Evolutionary conservation across 2,888 invertebrate genomes (phyloP).

Genomic region (Hirtodrosophila confusa): DNA sequence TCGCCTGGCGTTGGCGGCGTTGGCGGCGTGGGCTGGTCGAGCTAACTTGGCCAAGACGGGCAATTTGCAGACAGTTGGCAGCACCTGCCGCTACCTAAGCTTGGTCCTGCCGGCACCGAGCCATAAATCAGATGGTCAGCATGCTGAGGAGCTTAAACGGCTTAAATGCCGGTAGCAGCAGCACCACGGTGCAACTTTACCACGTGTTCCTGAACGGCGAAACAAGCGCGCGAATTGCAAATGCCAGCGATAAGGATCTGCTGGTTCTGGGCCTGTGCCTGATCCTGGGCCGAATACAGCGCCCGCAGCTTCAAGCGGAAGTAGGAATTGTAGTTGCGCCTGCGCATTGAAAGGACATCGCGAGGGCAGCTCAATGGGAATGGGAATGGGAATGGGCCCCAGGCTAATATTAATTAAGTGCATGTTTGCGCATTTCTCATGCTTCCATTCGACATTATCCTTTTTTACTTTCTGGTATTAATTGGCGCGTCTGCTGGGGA

Average conservation of each 20-base stretch:
- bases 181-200: conserved; percentile 17
- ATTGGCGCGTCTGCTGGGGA: conserved; percentile 53
- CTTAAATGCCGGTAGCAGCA: conserved; percentile 72
- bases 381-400: conserved; percentile 44
- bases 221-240: conserved; percentile 67
- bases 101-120: conserved; percentile 14
- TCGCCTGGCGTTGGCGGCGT: conserved; percentile 19
- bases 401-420: conserved; percentile 74
- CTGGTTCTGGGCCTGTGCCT: conserved; percentile 1
- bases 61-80: conserved; percentile 5
- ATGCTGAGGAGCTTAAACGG: conserved; percentile 46
- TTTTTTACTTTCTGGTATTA: conserved; percentile 45
- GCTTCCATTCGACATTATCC: conserved; percentile 41
- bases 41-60: background rate
- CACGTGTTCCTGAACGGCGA: conserved; percentile 34
- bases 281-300: conserved; percentile 29
- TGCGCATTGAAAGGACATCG: conserved; percentile 36
- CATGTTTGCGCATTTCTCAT: conserved; percentile 67
- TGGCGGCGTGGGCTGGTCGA: conserved; percentile 43
- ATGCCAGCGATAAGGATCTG: conserved; percentile 58
- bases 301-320: conserved; percentile 61
- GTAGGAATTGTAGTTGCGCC: conserved; percentile 20
- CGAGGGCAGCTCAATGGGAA: conserved; percentile 22
- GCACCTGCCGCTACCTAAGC: conserved; percentile 48
- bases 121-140: conserved; percentile 64